Conservation (phyloP, 1,140 invertebrate genomes). For the Globodera rostochiensis region DNA sequence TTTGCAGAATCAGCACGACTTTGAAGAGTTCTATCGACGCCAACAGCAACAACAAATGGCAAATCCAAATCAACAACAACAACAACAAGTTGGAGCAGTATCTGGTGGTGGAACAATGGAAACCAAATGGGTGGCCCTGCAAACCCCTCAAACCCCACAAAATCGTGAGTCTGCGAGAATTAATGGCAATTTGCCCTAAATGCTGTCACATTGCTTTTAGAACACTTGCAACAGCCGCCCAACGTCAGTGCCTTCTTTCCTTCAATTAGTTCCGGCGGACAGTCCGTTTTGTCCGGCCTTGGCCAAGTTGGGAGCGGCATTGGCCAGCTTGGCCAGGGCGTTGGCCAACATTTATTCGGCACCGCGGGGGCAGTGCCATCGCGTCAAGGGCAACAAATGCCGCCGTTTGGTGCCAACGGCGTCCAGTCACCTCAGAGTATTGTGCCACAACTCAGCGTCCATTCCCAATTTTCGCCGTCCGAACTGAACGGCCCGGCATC, state of each 20-base stretch:
- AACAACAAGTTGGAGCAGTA: slow-evolving; percentile 17
- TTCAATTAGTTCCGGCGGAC: neutral
- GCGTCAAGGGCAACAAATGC: neutral
- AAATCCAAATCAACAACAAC: neutral
- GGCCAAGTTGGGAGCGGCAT: neutral
- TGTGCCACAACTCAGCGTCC: slow-evolving; percentile 1
- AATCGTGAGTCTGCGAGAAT: neutral
- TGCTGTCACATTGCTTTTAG: neutral
- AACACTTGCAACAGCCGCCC: neutral
- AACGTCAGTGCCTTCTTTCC: neutral
- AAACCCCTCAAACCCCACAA: slow-evolving; percentile 10
- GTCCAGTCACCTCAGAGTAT: neutral
- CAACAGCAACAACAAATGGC: slow-evolving; percentile 37
- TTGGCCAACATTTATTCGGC: slow-evolving; percentile 5
- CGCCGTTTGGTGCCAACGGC: neutral
- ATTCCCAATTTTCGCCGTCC: slow-evolving; percentile 7
- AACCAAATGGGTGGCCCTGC: slow-evolving; percentile 47
- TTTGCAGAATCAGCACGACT: slow-evolving; percentile 52
- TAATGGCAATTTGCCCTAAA: neutral
- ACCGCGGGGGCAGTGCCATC: neutral
- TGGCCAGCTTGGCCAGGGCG: neutral
- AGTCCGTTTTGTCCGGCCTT: neutral
- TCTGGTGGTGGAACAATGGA: slow-evolving; percentile 12
- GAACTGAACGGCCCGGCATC: neutral
- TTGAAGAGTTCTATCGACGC: slow-evolving; percentile 45